Evolutionary conservation across 2,888 invertebrate genomes (phyloP), one percentile per base, ranked within the genome.

Genomic region (Drosophila emarginata): DNA sequence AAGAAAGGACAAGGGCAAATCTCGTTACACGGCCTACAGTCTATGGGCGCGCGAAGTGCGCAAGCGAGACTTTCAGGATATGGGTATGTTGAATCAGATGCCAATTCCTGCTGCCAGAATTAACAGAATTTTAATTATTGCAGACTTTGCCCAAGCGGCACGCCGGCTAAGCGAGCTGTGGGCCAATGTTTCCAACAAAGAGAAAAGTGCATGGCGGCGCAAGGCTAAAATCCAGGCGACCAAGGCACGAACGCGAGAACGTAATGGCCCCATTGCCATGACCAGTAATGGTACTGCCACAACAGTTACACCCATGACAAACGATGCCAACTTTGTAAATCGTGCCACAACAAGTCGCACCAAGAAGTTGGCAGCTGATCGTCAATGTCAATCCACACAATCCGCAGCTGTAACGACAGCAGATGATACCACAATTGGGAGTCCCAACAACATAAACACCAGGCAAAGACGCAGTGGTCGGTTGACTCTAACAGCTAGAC

Each of bases 31-130:
- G 0, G 97, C 97, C 0, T 98, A 97, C 91, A 97, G 97, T 95
- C 93, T 97, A 89, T 98, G 97, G 97, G 96, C 97, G 0, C 95
- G 96, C 78, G 96, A 96, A 82, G 94, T 96, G 15, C 93, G 97
- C 45, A 95, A 95, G 72, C 76, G 77, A 0, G 87, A 84, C 23
- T 78, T 85, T 61, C 76, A 80, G 14, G 89, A 89, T 64, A 59
- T 89, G 45, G 89, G 89, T 89, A 74, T 74, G 67, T 21, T 18
- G 1, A 7, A 18, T 9, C 7, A 5, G 9, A 32, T 32, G 26
- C 26, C 14, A 18, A 45, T 1, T 7, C 36, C 18, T 4, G 18
- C n/a, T 7, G 59, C 7, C 26, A 11, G 9, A 15, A 9, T 11
- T 15, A 57, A 9, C 14, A 14, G 9, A 23, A 15, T 5, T 23